Evolutionary conservation across 2,888 invertebrate species (phyloP), one percentile per base, ranked within the genome.

Genomic region (Anarsia innoxiella): DNA sequence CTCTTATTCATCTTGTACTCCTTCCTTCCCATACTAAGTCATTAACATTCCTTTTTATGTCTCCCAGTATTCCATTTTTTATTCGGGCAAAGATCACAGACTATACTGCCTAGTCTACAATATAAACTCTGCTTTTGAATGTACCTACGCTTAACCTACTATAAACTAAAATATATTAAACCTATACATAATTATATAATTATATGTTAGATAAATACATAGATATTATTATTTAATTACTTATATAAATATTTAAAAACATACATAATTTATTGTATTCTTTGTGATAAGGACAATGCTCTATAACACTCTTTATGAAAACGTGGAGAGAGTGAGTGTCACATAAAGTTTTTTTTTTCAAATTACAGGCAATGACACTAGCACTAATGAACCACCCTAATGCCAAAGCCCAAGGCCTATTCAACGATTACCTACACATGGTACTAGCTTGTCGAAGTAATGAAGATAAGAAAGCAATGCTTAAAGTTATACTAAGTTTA

Each of bases 321-420:
- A 19, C 4, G 8, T 8, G 8, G 8, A 19, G 8, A 19, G 8
- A 5, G 19, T 19, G 19, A n/a, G n/a, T n/a, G 19, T 19, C 19
- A 19, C 4, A 19, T 19, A 3, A 3, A 8, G 19, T 3, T 9
- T 40, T 23, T 29, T 4, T 14, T 14, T 26, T 31, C 40, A 36
- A 3, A 36, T 75, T 76, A 11, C 70, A 84, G 84, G 69, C 74
- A 1, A 30, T 77, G 13, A 56, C 69, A 12, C 61, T 83, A 11
- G 58, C 83, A 0, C 49, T 84, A 8, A 74, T 80, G 77, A 63
- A 76, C 40, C 83, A 84, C 39, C 82, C 83, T 0, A 60, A 52
- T 8, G 70, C 82, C 0, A 69, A 71, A 51, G 50, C 65, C 0
- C 60, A 64, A 10, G 61, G 61, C 0, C 44, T 75, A 1, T 49